These are phyloP conservation scores for Machaerirhynchus nigripectus DNA, from an alignment of 2,113 vertebrate genomes.

Conservation along the genomic window DNA sequence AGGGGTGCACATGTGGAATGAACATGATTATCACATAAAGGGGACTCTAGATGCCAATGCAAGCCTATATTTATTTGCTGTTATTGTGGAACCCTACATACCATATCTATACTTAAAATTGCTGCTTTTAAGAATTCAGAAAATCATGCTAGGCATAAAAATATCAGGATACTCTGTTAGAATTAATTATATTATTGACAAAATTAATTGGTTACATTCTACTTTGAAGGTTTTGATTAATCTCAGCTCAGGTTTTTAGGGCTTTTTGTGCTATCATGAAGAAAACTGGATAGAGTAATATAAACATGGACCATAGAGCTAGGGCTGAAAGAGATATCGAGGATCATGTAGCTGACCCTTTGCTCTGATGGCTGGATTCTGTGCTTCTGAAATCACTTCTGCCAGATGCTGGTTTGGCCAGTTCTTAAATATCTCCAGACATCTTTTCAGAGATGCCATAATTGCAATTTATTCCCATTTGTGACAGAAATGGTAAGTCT, in stretches of 20 bases:
- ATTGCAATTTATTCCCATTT: neutral
- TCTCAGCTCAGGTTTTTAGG: neutral
- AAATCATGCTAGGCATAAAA: neutral
- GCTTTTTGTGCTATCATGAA: neutral
- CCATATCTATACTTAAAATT: neutral
- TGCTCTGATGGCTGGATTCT: neutral
- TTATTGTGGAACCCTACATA: neutral
- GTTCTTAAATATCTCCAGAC: neutral
- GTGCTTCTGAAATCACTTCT: neutral
- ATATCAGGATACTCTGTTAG: neutral
- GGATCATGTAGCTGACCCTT: neutral
- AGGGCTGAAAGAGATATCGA: neutral
- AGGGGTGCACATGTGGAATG: neutral
- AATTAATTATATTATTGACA: neutral
- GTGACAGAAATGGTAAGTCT: neutral
- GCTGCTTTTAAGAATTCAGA: neutral
- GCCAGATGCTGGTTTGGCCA: neutral
- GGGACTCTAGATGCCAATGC: neutral
- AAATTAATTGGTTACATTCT: neutral
- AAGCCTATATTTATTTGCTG: neutral
- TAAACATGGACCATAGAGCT: neutral
- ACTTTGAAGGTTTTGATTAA: neutral
- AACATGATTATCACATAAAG: neutral
- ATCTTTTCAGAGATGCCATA: neutral
- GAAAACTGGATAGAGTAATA: neutral